Base-by-base conservation (phyloP, 2,888 invertebrate species). In the Lochmaea capreae region DNA sequence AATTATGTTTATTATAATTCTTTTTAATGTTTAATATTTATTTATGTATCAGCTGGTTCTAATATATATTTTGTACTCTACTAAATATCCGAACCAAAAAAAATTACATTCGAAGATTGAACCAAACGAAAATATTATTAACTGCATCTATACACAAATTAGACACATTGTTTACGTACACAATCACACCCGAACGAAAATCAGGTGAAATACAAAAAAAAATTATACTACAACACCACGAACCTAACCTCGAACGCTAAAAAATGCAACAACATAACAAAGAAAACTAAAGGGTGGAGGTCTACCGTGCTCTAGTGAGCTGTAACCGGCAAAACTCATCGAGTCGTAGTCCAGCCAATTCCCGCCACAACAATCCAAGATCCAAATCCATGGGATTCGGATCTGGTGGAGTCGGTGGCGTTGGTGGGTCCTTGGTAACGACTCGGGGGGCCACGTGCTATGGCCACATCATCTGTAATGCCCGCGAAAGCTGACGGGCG, bases 401-500 rank as follows among this genome's bases (percentile, higher is more conserved):
- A 71, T 79, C 81, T 71, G 81, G 79, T 11, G 83, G 82, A n/a
- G 80, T 74, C 59, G 80, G 80, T 46, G 82, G 82, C 77, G 83
- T 75, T 54, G 83, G 80, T 67, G 82, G 81, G 68, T 81, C 78
- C 79, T 82, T 81, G 82, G 84, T 88, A 87, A 85, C 87, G 86
- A 79, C 81, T 88, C 91, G 91, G 90, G 86, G 85, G 85, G 86
- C 93, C 91, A 92, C 89, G 90, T 93, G 95, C 95, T 95, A 95
- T 93, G 95, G 95, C 93, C 94, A 93, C 92, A 71, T 71, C 75
- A 93, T 91, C 88, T 93, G 92, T 80, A 92, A 89, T 63, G 85
- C 74, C 73, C 86, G 85, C 77, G 82, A 79, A 77, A 81, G 89
- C 89, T 92, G 92, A 88, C 94, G 93, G 84, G 93, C 92, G 91